Evolutionary conservation across 2,797 vertebrate species (phyloP), one percentile per base, ranked within the genome.

Genomic region (Silurus aristotelis): DNA sequence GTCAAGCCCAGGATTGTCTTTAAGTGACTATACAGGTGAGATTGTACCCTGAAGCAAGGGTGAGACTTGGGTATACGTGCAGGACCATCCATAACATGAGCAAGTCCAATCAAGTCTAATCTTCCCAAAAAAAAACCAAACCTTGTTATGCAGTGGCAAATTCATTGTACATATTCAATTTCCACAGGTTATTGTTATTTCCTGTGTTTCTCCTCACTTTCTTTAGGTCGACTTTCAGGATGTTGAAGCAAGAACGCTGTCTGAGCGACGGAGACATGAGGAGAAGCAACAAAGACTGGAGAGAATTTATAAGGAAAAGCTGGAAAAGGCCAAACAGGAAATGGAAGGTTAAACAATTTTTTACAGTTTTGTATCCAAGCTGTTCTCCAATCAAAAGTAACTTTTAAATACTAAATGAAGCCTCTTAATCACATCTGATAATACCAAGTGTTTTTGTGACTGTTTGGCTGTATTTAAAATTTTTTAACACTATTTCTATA

Each of bases 141-240:
- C 15, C 22, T 48, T 72, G 2, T 72, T 72, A 72, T 48, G 20
- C 48, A 8, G 5, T 48, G 12, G 19, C 71, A 73, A 13, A 17
- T 27, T 8, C 55, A n/a, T 9, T 72, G 6, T 72, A 48, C 43
- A n/a, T 72, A 7, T 76, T 5, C 19, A 1, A 22, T 38, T 78
- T 20, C 22, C 1, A 15, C 76, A 61, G 27, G 19, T 79, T 8
- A 15, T 63, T 38, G 52, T 80, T 46, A 58, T 31, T 71, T n/a
- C 4, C 31, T 13, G 8, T 73, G 25, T 75, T 9, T 10, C 58
- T 13, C 66, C 14, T 77, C 17, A 77, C 22, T 64, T 4, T 87
- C 52, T 48, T 64, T 87, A 99, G 98, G 96, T 99, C 85, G 97
- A 99, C 91, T 99, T 99, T 90, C 94, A 96, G 85, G 97, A 99